Base-by-base conservation (phyloP, 1,140 invertebrate genomes). In the Neodiprion virginianus region DNA sequence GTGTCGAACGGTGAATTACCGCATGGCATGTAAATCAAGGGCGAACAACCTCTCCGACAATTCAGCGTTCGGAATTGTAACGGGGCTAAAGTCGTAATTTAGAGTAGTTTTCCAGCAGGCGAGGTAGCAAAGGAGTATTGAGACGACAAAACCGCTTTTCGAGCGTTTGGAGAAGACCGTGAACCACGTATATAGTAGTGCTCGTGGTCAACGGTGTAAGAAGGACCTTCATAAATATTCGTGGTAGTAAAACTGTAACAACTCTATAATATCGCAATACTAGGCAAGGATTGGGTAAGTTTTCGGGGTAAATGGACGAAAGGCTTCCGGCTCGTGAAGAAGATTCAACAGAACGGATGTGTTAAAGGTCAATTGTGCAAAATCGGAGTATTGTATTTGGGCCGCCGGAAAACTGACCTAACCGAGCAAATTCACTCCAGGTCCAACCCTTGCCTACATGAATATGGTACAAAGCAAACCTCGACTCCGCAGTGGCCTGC, bases 261-360 rank as follows among this genome's bases (percentile, higher is more conserved):
- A 61, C 53, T 61, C 53, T 61, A 61, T 17, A 61, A 61, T 61
- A 61, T 12, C 53, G 53, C n/a, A 61, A 61, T 61, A 61, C 53
- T 61, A 9, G 53, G 53, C 53, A 61, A 61, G 53, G 53, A 8
- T 61, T 61, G 53, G n/a, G n/a, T 7, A 61, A 12, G 8, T 14
- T 61, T 2, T 61, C 8, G n/a, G 11, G 28, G 28, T 40, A 40
- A 40, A 61, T 12, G 0, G 53, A 17, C 8, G 53, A 8, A 61
- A 8, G 53, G 53, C 11, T 61, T 61, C 53, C 8, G 53, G 53
- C 11, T 12, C 53, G 28, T 40, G 28, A 5, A 40, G 28, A 40
- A 40, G 28, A 40, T 40, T 40, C 28, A 5, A 8, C 8, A 61
- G 53, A 61, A 61, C 11, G 11, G n/a, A 8, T 61, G 53, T 8